Base-by-base conservation (phyloP, 2,888 invertebrate species). In the Poecilobothrus nobilitatus region DNA sequence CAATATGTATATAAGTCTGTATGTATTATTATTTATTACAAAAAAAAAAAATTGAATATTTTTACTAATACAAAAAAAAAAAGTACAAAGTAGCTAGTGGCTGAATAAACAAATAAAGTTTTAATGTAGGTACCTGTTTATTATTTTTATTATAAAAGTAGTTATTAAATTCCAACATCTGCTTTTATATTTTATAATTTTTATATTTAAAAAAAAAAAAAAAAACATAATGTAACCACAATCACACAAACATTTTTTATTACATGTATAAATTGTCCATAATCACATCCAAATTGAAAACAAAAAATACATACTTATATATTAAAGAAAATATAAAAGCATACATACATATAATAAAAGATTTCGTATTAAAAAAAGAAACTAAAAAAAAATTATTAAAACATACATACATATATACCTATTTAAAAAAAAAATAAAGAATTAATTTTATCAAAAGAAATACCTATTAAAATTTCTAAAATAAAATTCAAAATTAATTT, bases 121-220 rank as follows among this genome's bases (percentile, higher is more conserved):
- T 53, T 53, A 53, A 53, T 53, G 53, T 53, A 53, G 53, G 53
- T 53, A 53, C 53, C 53, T 53, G 53, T 53, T 53, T 53, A 10
- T 37, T 37, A 10, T 37, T 37, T n/a, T 34, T 34, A 5, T 44
- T 18, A 53, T 53, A 18, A 53, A 53, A 53, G 53, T 53, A 53
- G 53, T 53, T 53, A 18, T 53, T 41, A 41, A 53, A 53, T 53
- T 53, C n/a, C 2, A 53, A 53, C 53, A 12, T 53, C 18, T 53
- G 53, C 53, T 53, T 53, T 12, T 18, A 53, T 2, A 53, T 53
- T 53, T 53, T 53, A 5, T 41, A 6, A 6, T 41, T 41, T 6
- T 6, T 41, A 6, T 12, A 5, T 27, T 4, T 27, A 27, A 4
- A 4, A 27, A 27, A 27, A 27, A 27, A 27, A 27, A 27, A 27